phyloP scores from a whole-genome alignment of 2,797 vertebrate genomes.

The Muscicapa striata region DNA sequence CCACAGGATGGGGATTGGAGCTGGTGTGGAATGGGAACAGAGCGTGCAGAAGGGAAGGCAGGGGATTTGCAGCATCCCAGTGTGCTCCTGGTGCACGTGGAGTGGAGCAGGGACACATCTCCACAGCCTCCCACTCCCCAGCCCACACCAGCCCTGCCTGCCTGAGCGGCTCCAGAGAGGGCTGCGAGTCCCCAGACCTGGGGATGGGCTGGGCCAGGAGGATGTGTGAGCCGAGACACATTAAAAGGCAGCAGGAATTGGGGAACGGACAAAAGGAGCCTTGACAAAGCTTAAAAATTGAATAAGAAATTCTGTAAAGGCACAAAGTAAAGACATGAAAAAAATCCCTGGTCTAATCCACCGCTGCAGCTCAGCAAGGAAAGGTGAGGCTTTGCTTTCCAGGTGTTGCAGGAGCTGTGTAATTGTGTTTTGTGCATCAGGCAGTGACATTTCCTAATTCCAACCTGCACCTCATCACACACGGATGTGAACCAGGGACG shows the following conservation, averaged over 20 bases:
- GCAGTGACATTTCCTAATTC: not conserved
- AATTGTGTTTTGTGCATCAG: not conserved
- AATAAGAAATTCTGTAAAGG: not conserved
- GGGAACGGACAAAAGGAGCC: not conserved
- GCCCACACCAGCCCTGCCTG: not conserved
- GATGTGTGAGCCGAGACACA: rapidly evolving
- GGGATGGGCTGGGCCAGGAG: not conserved
- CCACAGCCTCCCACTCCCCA: not conserved
- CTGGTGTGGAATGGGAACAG: not conserved
- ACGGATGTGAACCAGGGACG: rapidly evolving
- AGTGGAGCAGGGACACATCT: not conserved
- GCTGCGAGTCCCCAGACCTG: not conserved
- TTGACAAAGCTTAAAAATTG: not conserved
- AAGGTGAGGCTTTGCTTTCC: not conserved
- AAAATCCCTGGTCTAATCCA: not conserved
- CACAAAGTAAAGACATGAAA: not conserved
- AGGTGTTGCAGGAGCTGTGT: not conserved
- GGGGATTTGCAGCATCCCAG: not conserved
- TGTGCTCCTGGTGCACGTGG: not conserved
- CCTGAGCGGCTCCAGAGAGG: not conserved
- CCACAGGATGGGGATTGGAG: not conserved
- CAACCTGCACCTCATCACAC: not conserved
- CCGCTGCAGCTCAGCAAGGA: not conserved
- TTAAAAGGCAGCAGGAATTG: not conserved
- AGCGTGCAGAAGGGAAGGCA: rapidly evolving